A percentile compares a stretch with the other conserved stretches of the same genome.
phyloP scores from a whole-genome alignment of 2,888 invertebrate genomes.

The Leucania comma region DNA sequence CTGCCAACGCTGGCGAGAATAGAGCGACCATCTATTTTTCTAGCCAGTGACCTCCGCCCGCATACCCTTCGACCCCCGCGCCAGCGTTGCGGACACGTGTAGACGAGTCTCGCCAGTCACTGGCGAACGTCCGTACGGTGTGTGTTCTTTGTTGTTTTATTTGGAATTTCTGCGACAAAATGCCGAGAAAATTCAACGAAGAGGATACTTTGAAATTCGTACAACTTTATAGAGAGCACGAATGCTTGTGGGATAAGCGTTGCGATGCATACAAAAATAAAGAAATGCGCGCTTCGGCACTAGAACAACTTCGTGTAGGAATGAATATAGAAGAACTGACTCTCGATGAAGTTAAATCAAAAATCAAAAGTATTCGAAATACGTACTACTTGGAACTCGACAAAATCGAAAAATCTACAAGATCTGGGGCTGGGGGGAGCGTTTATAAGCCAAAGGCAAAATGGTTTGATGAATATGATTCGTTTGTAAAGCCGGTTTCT shows the following conservation, averaged over 20 bases:
- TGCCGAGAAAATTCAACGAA: conserved; percentile 53
- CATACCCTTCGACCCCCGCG: conserved; percentile 52
- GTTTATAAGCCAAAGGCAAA: conserved; percentile 49
- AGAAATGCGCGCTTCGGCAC: conserved; percentile 59
- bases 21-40: conserved; percentile 51
- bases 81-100: conserved; percentile 57
- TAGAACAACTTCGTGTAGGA: conserved; percentile 54
- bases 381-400: conserved; percentile 45
- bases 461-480: conserved; percentile 58
- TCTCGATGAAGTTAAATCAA: conserved; percentile 40
- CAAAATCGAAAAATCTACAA: conserved; percentile 56
- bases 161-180: conserved; percentile 46
- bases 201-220: conserved; percentile 53
- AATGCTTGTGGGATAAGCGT: conserved; percentile 61
- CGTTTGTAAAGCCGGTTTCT: conserved; percentile 54
- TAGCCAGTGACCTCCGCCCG: conserved; percentile 56
- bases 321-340: conserved; percentile 44
- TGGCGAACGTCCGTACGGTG: conserved; percentile 8
- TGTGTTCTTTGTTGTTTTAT: conserved; percentile 37
- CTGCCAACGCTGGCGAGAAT: conserved; percentile 25
- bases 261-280: conserved; percentile 60
- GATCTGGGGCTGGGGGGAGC: conserved; percentile 40
- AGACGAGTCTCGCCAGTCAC: conserved; percentile 41
- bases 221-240: conserved; percentile 50
- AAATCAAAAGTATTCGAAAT: conserved; percentile 56